Evolutionary conservation across 92 coral and sea anemone genomes (phyloP).

Genomic region (Chrysogorgia sp.): DNA sequence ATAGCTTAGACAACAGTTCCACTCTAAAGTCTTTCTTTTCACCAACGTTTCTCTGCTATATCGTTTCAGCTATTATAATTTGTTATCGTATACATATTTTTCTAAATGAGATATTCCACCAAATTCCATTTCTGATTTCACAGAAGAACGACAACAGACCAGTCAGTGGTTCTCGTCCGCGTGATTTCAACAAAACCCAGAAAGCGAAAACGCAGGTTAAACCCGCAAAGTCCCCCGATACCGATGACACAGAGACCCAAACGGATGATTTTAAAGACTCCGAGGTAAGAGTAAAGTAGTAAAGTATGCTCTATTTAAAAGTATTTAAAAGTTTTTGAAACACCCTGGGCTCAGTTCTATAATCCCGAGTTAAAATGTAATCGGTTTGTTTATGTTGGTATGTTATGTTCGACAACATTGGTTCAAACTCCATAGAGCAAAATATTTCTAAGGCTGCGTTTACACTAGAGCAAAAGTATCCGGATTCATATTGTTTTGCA

Average conservation of each 20-base stretch:
- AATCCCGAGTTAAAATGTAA: not conserved
- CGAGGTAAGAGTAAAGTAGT: not conserved
- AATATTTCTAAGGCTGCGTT: no score
- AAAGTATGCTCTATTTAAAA: no score
- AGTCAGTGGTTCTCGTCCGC: constrained; percentile 25
- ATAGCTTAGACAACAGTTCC: no score
- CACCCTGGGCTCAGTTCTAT: no score
- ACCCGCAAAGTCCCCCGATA: constrained; percentile 4
- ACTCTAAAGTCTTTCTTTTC: no score
- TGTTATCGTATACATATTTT: no score
- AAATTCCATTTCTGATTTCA: not conserved
- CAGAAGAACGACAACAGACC: constrained; percentile 27
- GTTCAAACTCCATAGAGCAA: no score
- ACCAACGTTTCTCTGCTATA: no score
- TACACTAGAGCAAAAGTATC: no score
- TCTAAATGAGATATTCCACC: not conserved
- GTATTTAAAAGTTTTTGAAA: not conserved
- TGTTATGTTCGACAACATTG: no score
- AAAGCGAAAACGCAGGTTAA: constrained; percentile 37
- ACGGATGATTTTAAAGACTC: constrained; percentile 13
- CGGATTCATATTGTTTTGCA: no score
- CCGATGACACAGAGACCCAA: constrained; percentile 2
- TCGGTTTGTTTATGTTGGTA: not conserved
- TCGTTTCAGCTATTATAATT: no score
- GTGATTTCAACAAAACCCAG: constrained; percentile 16